Evolutionary conservation across 2,797 vertebrate genomes (phyloP).

Genomic region (Phylloscopus collybita): DNA sequence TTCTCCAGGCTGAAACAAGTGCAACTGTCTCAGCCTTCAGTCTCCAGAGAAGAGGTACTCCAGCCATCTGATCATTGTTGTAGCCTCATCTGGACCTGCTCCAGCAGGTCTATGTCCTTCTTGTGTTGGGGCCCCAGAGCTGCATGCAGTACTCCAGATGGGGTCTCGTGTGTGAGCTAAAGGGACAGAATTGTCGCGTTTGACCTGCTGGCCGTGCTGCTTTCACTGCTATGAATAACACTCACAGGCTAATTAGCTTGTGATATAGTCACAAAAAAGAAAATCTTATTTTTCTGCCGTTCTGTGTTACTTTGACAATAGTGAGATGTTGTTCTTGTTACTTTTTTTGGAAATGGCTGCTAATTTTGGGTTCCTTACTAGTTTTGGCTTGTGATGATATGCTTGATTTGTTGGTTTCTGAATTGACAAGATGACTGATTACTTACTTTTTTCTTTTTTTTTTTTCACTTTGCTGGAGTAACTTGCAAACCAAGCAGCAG

Average conservation of each 20-base stretch:
- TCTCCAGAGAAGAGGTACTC: background rate
- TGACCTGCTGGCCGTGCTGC: background rate
- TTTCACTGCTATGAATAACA: background rate
- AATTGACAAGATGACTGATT: background rate
- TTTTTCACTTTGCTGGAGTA: background rate
- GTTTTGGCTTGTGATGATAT: background rate
- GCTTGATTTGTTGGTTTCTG: background rate
- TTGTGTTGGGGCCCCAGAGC: background rate
- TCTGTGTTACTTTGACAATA: background rate
- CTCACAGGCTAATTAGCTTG: background rate
- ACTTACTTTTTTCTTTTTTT: background rate
- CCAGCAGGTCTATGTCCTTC: background rate
- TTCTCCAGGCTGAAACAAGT: background rate
- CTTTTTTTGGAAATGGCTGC: background rate
- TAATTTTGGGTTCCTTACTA: background rate
- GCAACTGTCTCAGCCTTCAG: background rate
- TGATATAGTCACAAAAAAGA: background rate
- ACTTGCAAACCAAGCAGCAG: background rate
- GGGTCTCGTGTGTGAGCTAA: background rate
- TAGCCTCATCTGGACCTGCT: background rate
- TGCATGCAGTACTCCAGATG: background rate
- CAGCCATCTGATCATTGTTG: background rate
- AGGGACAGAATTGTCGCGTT: background rate
- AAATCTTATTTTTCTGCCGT: background rate
- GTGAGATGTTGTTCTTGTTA: background rate